Conservation (phyloP, 2,888 invertebrate genomes). For the Imbricaverruca yamaguchii region DNA sequence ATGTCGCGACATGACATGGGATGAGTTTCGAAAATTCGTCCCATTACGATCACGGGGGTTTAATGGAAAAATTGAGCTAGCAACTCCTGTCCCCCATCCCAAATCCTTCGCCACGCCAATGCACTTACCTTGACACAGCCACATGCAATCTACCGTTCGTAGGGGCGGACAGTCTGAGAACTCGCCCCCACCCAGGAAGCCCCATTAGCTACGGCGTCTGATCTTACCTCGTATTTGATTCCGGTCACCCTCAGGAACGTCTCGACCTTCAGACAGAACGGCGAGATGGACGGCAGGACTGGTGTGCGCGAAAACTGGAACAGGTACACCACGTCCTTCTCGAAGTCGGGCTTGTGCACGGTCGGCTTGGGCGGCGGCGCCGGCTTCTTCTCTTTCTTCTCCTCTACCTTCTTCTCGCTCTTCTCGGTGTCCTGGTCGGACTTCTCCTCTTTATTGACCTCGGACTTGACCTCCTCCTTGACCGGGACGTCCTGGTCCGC, state of each 20-base stretch:
- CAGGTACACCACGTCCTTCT: slow-evolving; percentile 86
- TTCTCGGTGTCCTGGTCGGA: slow-evolving; percentile 34
- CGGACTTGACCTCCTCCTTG: slow-evolving; percentile 34
- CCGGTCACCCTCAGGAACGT: slow-evolving; percentile 87
- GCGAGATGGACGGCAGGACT: slow-evolving; percentile 79
- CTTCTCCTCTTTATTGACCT: slow-evolving; percentile 34
- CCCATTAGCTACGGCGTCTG: background rate
- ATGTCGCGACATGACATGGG: too few relatives aligned
- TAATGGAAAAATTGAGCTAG: too few relatives aligned
- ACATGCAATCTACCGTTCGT: too few relatives aligned
- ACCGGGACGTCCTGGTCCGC: slow-evolving; percentile 32
- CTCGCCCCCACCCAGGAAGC: too few relatives aligned
- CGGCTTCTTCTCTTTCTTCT: slow-evolving; percentile 33
- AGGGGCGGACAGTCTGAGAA: too few relatives aligned
- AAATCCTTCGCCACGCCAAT: too few relatives aligned
- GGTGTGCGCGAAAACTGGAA: slow-evolving; percentile 90
- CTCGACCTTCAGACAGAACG: slow-evolving; percentile 91
- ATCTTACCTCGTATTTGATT: slow-evolving; percentile 85
- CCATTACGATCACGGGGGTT: too few relatives aligned
- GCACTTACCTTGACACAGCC: too few relatives aligned
- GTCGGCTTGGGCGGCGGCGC: slow-evolving; percentile 59
- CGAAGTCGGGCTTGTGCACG: slow-evolving; percentile 79
- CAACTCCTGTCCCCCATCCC: too few relatives aligned
- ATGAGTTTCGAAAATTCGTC: too few relatives aligned
- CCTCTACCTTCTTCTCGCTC: slow-evolving; percentile 32